Evolutionary conservation across 2,797 vertebrate species (phyloP), one percentile per base, ranked within the genome.

Genomic region (Eupleurogrammus muticus): DNA sequence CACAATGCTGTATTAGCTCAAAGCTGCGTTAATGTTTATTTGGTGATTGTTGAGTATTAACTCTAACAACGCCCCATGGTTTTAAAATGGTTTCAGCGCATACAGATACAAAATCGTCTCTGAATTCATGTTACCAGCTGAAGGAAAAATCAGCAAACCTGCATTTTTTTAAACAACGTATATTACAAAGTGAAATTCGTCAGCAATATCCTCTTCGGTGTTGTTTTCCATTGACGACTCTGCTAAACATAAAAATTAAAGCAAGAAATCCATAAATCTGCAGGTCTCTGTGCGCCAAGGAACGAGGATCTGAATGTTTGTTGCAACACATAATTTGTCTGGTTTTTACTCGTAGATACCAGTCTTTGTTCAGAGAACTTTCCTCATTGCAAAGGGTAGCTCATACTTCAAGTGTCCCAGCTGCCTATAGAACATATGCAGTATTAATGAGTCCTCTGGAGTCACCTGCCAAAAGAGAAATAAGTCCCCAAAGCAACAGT

Each of bases 181-280:
- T 69, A 84, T 66, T 62, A 63, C 59, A 32, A 9, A 38, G 47
- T 34, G 59, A 73, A 55, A 24, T 0, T 21, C 66, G 60, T 76
- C 59, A 44, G 21, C 54, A 68, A 24, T 5, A 55, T 80, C 51
- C 47, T 73, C 53, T 9, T 77, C 73, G n/a, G 57, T 59, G 32
- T 61, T 65, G 17, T 32, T 77, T 73, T 61, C 50, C 14, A 8
- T 24, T 16, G 20, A 62, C 13, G 24, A 34, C 9, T 48, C 65
- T 44, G 28, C 34, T 54, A 50, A 65, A 49, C 20, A 36, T 64
- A 20, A 60, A 70, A 66, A 80, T 86, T 81, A 86, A 87, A 87
- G 85, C 81, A 58, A 83, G 70, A 50, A 28, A 40, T 50, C n/a
- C 66, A 40, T 20, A 70, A 51, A 63, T 57, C 44, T 66, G 24